Conservation (phyloP, 2,113 vertebrate genomes). For the Upupa epops region DNA sequence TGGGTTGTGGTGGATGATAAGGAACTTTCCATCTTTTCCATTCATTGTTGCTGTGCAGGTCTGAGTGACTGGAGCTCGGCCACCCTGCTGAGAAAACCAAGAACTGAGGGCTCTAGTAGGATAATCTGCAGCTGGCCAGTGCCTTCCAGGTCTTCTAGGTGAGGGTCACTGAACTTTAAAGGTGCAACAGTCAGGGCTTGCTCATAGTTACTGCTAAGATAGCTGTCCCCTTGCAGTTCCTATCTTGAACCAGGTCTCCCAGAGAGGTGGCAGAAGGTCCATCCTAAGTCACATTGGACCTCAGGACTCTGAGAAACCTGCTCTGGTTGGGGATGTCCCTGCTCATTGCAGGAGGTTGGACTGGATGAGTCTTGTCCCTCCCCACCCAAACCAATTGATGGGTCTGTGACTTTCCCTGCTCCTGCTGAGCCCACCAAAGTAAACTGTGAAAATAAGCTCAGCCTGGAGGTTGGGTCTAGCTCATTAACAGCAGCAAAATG, state of each 20-base stretch:
- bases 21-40: neutral
- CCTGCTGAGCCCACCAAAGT: too few species aligned
- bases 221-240: neutral
- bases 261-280: too few species aligned
- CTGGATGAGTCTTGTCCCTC: too few species aligned
- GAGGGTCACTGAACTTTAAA: neutral
- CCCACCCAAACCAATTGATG: too few species aligned
- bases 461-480: too few species aligned
- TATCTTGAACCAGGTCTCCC: neutral
- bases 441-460: too few species aligned
- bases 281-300: too few species aligned
- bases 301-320: too few species aligned
- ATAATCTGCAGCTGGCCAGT: neutral
- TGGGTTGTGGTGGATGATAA: neutral
- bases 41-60: neutral
- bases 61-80: neutral
- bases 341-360: too few species aligned
- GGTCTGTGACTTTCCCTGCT: too few species aligned
- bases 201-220: neutral
- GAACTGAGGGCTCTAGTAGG: neutral
- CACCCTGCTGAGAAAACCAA: neutral
- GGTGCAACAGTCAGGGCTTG: neutral
- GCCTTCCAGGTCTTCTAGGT: neutral
- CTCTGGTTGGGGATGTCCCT: too few species aligned
- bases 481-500: too few species aligned